phyloP scores from a whole-genome alignment of 2,888 invertebrate genomes.

The Lasioglossum pauxillum region DNA sequence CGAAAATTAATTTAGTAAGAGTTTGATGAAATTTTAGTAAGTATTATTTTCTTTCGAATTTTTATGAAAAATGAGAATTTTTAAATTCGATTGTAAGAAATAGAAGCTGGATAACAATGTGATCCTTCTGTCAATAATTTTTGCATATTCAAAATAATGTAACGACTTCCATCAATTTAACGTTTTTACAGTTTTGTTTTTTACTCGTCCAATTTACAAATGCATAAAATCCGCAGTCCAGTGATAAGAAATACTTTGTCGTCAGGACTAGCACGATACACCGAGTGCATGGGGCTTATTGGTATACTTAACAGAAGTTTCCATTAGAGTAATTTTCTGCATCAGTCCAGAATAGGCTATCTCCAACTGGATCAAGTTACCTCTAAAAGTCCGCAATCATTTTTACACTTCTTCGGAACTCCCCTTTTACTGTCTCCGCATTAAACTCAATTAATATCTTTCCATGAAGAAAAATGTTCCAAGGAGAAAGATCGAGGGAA shows the following conservation, averaged over 20 bases:
- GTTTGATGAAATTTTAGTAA: background rate
- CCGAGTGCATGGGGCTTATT: background rate
- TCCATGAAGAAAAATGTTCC: background rate
- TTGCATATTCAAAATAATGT: too few relatives aligned
- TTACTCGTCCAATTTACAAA: too few relatives aligned
- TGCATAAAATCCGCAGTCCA: too few relatives aligned
- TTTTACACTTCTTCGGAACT: background rate
- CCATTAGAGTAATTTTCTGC: slow-evolving; percentile 2
- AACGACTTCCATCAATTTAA: too few relatives aligned
- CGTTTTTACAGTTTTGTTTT: too few relatives aligned
- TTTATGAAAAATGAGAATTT: too few relatives aligned
- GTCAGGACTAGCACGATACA: background rate
- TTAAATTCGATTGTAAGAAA: too few relatives aligned
- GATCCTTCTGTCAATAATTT: too few relatives aligned
- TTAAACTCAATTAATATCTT: background rate
- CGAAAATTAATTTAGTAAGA: background rate
- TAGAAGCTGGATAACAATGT: too few relatives aligned
- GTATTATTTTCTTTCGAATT: too few relatives aligned
- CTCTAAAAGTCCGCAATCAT: background rate
- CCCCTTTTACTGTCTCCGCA: background rate
- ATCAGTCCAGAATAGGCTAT: background rate
- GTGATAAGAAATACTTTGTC: background rate
- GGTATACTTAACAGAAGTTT: background rate
- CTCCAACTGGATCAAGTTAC: background rate
- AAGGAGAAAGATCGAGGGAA: background rate